Evolutionary conservation across 2,797 vertebrate genomes (phyloP).

Genomic region (Sebastes cheni): DNA sequence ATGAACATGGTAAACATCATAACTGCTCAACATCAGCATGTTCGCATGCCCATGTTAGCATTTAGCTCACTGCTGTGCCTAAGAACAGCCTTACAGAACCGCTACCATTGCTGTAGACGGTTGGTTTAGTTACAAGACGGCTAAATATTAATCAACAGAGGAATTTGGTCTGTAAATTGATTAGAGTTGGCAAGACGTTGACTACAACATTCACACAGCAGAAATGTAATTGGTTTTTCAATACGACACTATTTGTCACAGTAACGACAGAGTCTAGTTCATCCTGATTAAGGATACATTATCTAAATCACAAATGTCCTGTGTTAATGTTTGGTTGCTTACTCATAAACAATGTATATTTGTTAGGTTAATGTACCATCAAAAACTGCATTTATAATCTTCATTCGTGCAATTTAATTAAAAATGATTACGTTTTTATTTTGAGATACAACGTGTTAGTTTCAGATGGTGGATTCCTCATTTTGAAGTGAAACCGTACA

Average conservation of each 20-base stretch:
- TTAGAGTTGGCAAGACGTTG: too few species aligned
- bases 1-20: background rate
- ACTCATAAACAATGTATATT: too few species aligned
- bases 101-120: too few species aligned
- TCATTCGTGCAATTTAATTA: background rate
- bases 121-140: accelerated
- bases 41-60: background rate
- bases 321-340: background rate
- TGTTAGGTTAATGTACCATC: background rate
- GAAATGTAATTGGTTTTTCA: background rate
- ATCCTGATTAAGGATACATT: too few species aligned
- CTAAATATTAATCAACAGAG: too few species aligned
- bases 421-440: background rate
- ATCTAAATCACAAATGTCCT: background rate
- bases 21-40: background rate
- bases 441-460: background rate
- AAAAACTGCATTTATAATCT: background rate
- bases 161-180: too few species aligned
- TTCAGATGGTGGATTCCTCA: background rate
- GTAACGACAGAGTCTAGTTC: too few species aligned
- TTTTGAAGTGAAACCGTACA: conserved; percentile 13
- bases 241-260: background rate
- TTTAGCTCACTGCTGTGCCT: background rate
- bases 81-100: too few species aligned
- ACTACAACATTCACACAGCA: background rate